A percentile compares a stretch with the other conserved stretches of the same genome.
Conservation (phyloP, 1,140 invertebrate genomes). For the Pachyrhynchus sulphureomaculatus region DNA sequence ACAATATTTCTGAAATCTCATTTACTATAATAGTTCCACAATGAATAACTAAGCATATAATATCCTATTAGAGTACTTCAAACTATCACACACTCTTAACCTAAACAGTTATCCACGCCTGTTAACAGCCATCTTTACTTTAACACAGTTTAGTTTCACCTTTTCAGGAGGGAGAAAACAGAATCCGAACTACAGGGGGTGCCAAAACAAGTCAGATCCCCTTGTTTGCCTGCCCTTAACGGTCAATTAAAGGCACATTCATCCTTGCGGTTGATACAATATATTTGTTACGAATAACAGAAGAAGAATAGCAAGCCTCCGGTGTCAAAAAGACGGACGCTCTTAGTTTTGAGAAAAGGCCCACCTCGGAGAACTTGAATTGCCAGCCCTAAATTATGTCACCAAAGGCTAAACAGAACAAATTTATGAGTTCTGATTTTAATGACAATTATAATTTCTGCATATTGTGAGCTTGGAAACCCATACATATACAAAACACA, state of each 20-base stretch:
- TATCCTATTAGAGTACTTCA: too few species aligned
- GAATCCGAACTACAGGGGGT: constrained; percentile 23
- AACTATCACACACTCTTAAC: too few species aligned
- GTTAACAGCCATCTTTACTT: too few species aligned
- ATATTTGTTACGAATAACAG: constrained; percentile 36
- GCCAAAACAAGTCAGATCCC: constrained; percentile 10
- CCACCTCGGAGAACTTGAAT: constrained; percentile 11
- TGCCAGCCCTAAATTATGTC: constrained; percentile 9
- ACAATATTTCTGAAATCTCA: too few species aligned
- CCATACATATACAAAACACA: background rate
- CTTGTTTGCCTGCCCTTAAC: constrained; percentile 32
- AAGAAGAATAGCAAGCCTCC: constrained; percentile 33
- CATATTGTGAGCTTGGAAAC: background rate
- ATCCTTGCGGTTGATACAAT: constrained; percentile 40
- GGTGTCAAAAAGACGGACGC: constrained; percentile 9
- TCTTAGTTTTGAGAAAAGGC: constrained; percentile 26
- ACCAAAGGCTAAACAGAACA: constrained; percentile 7
- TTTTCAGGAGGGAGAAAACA: constrained; percentile 10
- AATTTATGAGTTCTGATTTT: constrained; percentile 1
- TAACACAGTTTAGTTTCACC: too few species aligned
- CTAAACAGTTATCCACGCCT: too few species aligned
- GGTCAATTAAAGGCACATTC: constrained; percentile 45
- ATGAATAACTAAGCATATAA: too few species aligned
- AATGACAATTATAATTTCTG: background rate
- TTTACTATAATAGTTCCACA: too few species aligned